Conservation (phyloP, 2,888 invertebrate genomes). For the Apodemia duryi region DNA sequence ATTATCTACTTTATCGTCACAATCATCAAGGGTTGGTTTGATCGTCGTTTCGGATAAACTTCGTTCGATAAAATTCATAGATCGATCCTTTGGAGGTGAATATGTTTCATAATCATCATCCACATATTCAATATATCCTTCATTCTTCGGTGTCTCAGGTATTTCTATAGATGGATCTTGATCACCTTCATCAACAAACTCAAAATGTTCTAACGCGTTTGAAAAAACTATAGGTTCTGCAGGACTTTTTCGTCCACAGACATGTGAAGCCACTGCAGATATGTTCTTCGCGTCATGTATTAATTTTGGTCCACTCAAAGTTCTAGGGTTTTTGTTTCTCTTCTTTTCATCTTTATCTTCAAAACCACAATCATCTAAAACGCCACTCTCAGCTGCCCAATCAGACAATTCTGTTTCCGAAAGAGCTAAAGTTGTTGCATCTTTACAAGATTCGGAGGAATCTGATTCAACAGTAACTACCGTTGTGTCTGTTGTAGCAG, state of each 20-base stretch:
- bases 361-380: slow-evolving; percentile 85
- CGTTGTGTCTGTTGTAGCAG: slow-evolving; percentile 60
- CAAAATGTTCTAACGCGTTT: slow-evolving; percentile 87
- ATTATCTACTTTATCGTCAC: slow-evolving; percentile 23
- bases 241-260: slow-evolving; percentile 62
- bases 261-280: slow-evolving; percentile 57
- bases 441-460: slow-evolving; percentile 84
- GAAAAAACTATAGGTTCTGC: slow-evolving; percentile 53
- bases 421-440: slow-evolving; percentile 84
- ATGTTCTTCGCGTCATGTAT: slow-evolving; percentile 65
- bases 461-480: slow-evolving; percentile 63
- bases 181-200: slow-evolving; percentile 92
- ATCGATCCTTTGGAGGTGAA: slow-evolving; percentile 64
- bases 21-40: slow-evolving; percentile 41
- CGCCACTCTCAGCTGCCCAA: slow-evolving; percentile 91
- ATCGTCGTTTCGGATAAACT: slow-evolving; percentile 60
- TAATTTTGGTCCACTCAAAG: slow-evolving; percentile 56
- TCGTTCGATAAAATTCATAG: slow-evolving; percentile 79
- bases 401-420: slow-evolving; percentile 94
- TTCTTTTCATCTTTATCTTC: slow-evolving; percentile 56
- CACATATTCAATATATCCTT: slow-evolving; percentile 67
- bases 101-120: slow-evolving; percentile 64
- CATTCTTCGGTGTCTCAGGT: slow-evolving; percentile 51
- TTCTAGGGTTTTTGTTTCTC: slow-evolving; percentile 52
- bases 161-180: slow-evolving; percentile 86